Base-by-base conservation (phyloP, 2,888 invertebrate genomes). In the Hirtodrosophila duncani region DNA sequence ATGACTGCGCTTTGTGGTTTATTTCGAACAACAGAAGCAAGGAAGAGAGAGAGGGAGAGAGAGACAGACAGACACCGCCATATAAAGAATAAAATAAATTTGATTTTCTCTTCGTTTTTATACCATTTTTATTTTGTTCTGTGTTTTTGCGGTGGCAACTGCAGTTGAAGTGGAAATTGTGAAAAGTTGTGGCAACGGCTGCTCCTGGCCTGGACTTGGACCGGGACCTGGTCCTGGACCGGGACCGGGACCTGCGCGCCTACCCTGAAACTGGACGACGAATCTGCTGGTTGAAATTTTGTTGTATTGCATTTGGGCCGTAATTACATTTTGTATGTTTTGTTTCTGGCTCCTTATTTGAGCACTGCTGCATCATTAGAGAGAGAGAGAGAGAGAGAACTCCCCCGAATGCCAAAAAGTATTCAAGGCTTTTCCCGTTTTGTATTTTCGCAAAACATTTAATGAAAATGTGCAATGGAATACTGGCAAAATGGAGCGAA, bases 331-430 rank as follows among this genome's bases (percentile, higher is more conserved):
- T 58, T 45, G 34, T 55, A 36, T 43, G 41, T 7, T 34, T 8
- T 23, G 8, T 4, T 20, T 23, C 24, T 30, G 9, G 37, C 43
- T 30, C 70, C n/a, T n/a, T n/a, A n/a, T 53, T 78, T 74, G 70
- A 78, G 69, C 70, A 59, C 71, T 55, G 67, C 64, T 33, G 77
- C 72, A 58, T 71, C 80, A 71, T 71, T 71, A 79, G 77, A 79
- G 60, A 26, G 21, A 24, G 29, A 26, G 30, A 34, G 30, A n/a
- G n/a, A n/a, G n/a, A n/a, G n/a, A n/a, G n/a, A n/a, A n/a, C n/a
- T n/a, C n/a, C n/a, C n/a, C n/a, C n/a, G n/a, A n/a, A n/a, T n/a
- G n/a, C n/a, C n/a, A n/a, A n/a, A n/a, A n/a, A n/a, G n/a, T n/a
- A n/a, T n/a, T n/a, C n/a, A n/a, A n/a, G n/a, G n/a, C n/a, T n/a